Conservation (phyloP, 2,113 vertebrate species). For the Tauraco erythrolophus region DNA sequence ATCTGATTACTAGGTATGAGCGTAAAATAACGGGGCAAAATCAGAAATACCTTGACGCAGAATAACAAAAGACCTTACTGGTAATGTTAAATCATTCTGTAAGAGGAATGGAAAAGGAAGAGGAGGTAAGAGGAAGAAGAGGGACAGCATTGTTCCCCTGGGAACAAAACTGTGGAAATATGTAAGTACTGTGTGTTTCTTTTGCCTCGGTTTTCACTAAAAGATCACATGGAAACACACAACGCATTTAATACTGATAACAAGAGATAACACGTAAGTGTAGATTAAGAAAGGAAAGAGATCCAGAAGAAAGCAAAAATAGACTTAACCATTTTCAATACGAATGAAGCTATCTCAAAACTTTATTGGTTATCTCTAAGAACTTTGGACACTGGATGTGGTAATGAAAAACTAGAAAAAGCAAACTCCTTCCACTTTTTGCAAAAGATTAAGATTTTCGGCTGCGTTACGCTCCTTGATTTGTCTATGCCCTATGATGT, state of each 20-base stretch:
- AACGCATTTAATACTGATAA: neutral
- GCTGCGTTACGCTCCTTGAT: neutral
- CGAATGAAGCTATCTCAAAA: neutral
- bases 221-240: neutral
- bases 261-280: neutral
- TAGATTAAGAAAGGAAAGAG: neutral
- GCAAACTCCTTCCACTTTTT: neutral
- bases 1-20: neutral
- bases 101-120: neutral
- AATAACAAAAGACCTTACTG: neutral
- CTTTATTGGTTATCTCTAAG: neutral
- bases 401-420: neutral
- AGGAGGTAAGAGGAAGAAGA: neutral
- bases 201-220: neutral
- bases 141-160: neutral
- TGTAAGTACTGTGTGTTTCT: neutral
- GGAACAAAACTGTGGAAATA: neutral
- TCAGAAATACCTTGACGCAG: neutral
- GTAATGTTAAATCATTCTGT: neutral
- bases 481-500: neutral
- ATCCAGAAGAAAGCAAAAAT: too few species aligned
- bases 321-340: neutral
- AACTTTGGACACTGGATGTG: neutral
- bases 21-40: neutral
- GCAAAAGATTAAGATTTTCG: neutral